Evolutionary conservation across 2,797 vertebrate species (phyloP).

Genomic region (Oryzias sinensis): DNA sequence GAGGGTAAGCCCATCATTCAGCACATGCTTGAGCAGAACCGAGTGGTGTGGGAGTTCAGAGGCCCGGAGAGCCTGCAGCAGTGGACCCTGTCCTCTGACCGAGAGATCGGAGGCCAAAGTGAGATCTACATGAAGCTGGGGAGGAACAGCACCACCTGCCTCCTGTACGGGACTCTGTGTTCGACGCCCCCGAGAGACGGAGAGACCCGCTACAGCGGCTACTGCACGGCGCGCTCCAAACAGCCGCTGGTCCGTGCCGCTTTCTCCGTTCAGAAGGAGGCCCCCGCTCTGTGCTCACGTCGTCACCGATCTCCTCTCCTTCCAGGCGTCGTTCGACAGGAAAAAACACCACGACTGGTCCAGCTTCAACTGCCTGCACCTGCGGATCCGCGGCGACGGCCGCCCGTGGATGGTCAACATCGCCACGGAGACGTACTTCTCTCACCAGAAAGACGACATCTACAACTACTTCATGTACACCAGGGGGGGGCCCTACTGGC

Average conservation of each 20-base stretch:
- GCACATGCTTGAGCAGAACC: slow-evolving; percentile 85
- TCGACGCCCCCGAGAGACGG: slow-evolving; percentile 84
- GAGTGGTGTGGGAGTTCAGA: slow-evolving; percentile 88
- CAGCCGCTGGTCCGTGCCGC: slow-evolving; percentile 76
- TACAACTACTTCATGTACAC: slow-evolving; percentile 95
- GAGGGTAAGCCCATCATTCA: slow-evolving; percentile 72
- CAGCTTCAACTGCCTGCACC: slow-evolving; percentile 86
- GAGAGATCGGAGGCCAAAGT: slow-evolving; percentile 89
- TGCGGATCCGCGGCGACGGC: slow-evolving; percentile 92
- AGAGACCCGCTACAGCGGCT: slow-evolving; percentile 89
- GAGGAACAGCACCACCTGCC: slow-evolving; percentile 82
- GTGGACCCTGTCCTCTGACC: slow-evolving; percentile 89
- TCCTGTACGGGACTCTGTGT: slow-evolving; percentile 85
- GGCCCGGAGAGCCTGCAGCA: slow-evolving; percentile 83
- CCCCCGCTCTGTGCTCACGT: no score
- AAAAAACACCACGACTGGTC: slow-evolving; percentile 86
- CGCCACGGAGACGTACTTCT: slow-evolving; percentile 78
- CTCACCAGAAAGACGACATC: slow-evolving; percentile 85
- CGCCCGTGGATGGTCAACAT: slow-evolving; percentile 96
- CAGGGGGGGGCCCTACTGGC: slow-evolving; percentile 95
- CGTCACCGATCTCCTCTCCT: background rate
- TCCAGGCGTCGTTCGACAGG: slow-evolving; percentile 83
- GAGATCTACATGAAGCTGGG: slow-evolving; percentile 81
- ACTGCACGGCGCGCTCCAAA: slow-evolving; percentile 85
- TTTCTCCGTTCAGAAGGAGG: no score